Evolutionary conservation across 2,113 vertebrate species (phyloP).

Genomic region (Egretta garzetta): DNA sequence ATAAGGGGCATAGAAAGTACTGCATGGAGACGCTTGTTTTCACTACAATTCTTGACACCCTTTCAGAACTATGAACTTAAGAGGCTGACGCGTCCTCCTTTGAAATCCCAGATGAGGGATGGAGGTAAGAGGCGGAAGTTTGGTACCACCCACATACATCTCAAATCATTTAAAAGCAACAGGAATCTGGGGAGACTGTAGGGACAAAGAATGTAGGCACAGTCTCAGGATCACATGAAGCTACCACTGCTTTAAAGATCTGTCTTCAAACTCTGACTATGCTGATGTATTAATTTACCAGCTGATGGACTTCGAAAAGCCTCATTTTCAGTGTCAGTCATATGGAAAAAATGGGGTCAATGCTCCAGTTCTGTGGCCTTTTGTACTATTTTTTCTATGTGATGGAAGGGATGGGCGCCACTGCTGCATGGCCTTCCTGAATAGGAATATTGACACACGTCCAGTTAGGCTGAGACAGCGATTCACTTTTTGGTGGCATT

Average conservation of each 20-base stretch:
- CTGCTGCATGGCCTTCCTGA: background rate
- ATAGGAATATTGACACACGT: background rate
- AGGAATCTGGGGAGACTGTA: background rate
- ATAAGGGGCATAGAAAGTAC: background rate
- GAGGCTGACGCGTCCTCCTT: background rate
- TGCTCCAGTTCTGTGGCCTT: background rate
- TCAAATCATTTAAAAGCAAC: background rate
- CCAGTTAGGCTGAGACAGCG: constrained; percentile 25
- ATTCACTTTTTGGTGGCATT: constrained; percentile 33
- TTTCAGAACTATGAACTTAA: background rate
- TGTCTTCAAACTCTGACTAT: background rate
- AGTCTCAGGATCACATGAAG: background rate
- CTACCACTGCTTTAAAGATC: background rate
- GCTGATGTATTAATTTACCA: background rate
- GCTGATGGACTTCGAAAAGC: background rate
- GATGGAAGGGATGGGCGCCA: background rate
- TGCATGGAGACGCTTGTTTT: background rate
- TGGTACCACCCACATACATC: background rate
- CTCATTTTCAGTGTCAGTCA: background rate
- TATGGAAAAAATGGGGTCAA: background rate
- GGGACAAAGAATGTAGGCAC: background rate
- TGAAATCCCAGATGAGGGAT: background rate
- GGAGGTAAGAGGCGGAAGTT: background rate
- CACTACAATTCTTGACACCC: background rate
- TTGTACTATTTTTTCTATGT: background rate